Evolutionary conservation across 2,113 vertebrate species (phyloP).

Genomic region (Poecilia latipinna): DNA sequence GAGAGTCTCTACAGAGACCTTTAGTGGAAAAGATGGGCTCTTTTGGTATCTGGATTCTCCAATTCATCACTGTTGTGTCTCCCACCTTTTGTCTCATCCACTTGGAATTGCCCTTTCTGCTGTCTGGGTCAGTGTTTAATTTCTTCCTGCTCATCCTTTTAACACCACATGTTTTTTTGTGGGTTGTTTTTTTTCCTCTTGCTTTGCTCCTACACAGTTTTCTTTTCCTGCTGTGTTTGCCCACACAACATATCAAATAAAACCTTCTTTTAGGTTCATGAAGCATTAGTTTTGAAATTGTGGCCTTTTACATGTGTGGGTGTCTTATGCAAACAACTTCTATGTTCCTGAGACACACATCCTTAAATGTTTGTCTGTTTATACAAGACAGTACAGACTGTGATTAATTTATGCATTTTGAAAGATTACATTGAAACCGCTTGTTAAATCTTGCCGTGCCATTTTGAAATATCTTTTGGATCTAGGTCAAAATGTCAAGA

Average conservation of each 20-base stretch:
- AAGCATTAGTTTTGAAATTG: background rate
- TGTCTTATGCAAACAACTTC: background rate
- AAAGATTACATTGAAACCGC: background rate
- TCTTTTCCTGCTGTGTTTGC: background rate
- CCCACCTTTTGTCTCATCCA: background rate
- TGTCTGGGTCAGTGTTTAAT: slow-evolving; percentile 4
- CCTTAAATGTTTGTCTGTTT: background rate
- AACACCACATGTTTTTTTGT: background rate
- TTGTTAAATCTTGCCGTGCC: too few relatives aligned
- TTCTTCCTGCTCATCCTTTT: slow-evolving; percentile 1
- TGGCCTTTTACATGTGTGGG: background rate
- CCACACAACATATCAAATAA: background rate
- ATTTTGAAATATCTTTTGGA: background rate
- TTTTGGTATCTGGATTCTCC: background rate
- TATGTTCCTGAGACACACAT: background rate
- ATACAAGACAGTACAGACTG: background rate
- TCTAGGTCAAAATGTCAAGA: background rate
- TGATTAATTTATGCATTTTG: background rate
- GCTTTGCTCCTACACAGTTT: background rate
- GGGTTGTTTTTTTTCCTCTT: background rate
- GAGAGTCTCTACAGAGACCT: background rate
- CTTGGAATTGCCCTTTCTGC: slow-evolving; percentile 1
- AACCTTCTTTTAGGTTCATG: background rate
- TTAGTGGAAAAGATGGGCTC: background rate
- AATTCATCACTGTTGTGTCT: slow-evolving; percentile 8